Evolutionary conservation across 1,140 invertebrate species (phyloP).

Genomic region (Papilio glaucus): DNA sequence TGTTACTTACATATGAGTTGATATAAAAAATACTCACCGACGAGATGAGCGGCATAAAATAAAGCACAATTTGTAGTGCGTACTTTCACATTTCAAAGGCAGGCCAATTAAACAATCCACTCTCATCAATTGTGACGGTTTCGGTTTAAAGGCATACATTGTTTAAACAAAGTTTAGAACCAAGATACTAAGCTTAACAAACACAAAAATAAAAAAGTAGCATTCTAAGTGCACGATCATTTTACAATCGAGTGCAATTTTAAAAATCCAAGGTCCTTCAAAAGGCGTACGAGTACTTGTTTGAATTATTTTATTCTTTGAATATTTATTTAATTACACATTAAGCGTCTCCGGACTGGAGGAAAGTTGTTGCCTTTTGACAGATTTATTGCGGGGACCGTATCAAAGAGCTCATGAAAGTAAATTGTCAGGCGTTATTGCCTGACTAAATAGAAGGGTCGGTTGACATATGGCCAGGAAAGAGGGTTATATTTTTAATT

Average conservation of each 20-base stretch:
- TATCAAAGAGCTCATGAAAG: constrained; percentile 36
- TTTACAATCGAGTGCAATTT: not conserved
- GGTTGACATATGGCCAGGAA: constrained; percentile 25
- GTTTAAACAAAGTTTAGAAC: too few species aligned
- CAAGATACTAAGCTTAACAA: too few species aligned
- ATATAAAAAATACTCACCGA: too few species aligned
- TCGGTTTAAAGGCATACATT: not conserved
- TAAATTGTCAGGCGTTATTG: constrained; percentile 38
- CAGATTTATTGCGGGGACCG: constrained; percentile 32
- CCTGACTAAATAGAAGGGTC: constrained; percentile 28
- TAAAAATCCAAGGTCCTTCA: not conserved
- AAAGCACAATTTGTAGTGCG: constrained; percentile 25
- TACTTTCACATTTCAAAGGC: constrained; percentile 41
- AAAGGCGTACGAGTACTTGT: not conserved
- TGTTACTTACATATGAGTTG: too few species aligned
- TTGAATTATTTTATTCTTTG: constrained; percentile 1
- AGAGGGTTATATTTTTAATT: not conserved
- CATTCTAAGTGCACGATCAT: too few species aligned
- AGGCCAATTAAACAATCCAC: constrained; percentile 3
- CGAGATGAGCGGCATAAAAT: not conserved
- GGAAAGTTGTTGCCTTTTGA: constrained; percentile 30
- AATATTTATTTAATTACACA: constrained; percentile 33
- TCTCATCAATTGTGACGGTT: constrained; percentile 37
- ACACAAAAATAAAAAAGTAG: too few species aligned
- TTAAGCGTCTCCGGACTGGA: constrained; percentile 8